Conservation (phyloP, 2,113 vertebrate genomes). For the Aplodontia rufa region DNA sequence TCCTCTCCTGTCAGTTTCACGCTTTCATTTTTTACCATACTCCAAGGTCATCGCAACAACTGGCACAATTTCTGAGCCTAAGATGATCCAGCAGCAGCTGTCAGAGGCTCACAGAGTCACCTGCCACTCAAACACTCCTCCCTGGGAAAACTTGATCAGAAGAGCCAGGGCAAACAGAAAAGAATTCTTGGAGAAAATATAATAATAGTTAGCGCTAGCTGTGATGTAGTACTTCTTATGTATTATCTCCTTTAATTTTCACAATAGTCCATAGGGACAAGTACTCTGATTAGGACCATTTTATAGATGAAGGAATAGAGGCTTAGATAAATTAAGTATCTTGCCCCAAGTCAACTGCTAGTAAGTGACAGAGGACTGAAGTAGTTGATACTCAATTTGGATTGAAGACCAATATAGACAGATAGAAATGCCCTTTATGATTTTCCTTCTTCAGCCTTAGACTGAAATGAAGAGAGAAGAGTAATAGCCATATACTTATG, state of each 20-base stretch:
- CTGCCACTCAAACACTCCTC: background rate
- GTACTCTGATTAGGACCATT: background rate
- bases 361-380: background rate
- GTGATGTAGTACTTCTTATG: background rate
- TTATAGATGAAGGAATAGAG: background rate
- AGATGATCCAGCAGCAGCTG: background rate
- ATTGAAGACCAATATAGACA: background rate
- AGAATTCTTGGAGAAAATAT: background rate
- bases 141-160: background rate
- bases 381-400: background rate
- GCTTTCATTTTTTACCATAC: background rate
- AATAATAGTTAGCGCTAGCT: background rate
- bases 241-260: background rate
- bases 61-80: background rate
- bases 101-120: background rate
- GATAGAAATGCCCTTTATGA: background rate
- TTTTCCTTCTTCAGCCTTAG: background rate
- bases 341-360: background rate
- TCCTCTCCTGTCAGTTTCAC: slow-evolving; percentile 44
- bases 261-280: background rate
- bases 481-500: background rate
- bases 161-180: background rate
- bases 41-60: background rate
- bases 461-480: background rate
- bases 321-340: background rate